Percentiles rank a stretch among this genome's conserved stretches.
Conservation (phyloP, 2,797 vertebrate genomes). For the Lerista edwardsae region DNA sequence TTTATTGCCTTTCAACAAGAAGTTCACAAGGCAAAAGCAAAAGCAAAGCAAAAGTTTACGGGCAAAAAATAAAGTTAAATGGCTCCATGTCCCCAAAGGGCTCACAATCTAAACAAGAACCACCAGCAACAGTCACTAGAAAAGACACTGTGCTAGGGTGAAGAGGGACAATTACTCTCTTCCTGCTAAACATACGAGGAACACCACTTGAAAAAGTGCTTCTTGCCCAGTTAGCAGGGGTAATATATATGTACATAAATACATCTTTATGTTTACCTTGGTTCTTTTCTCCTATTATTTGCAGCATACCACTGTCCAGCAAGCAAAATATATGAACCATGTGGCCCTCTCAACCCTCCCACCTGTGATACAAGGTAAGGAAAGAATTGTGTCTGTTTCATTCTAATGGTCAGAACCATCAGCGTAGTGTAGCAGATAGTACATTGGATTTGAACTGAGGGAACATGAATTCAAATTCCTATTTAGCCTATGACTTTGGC, state of each 20-base stretch:
- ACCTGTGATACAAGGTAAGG: slow-evolving; percentile 74
- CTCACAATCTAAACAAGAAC: no score
- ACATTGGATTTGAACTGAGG: not conserved
- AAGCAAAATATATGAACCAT: slow-evolving; percentile 70
- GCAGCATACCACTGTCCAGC: slow-evolving; percentile 74
- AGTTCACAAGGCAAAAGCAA: no score
- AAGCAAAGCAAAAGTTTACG: no score
- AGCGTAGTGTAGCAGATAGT: not conserved
- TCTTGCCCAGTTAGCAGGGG: no score
- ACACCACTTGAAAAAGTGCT: no score
- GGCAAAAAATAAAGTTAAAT: no score
- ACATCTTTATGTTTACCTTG: not conserved
- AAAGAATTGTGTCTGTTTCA: slow-evolving; percentile 8
- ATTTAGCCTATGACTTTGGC: not conserved
- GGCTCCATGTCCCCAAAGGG: no score
- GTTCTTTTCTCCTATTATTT: not conserved
- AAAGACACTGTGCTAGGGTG: no score
- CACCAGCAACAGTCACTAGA: no score
- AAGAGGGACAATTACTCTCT: no score
- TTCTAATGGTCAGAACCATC: not conserved
- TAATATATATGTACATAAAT: not conserved
- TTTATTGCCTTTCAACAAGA: no score
- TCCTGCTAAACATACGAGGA: no score
- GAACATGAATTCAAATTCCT: not conserved
- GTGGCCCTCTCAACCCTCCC: slow-evolving; percentile 63